A percentile compares a stretch with the other conserved stretches of the same genome.
These are phyloP conservation scores for Gobio gobio DNA, from an alignment of 2,113 vertebrate genomes.

Conservation along the genomic window DNA sequence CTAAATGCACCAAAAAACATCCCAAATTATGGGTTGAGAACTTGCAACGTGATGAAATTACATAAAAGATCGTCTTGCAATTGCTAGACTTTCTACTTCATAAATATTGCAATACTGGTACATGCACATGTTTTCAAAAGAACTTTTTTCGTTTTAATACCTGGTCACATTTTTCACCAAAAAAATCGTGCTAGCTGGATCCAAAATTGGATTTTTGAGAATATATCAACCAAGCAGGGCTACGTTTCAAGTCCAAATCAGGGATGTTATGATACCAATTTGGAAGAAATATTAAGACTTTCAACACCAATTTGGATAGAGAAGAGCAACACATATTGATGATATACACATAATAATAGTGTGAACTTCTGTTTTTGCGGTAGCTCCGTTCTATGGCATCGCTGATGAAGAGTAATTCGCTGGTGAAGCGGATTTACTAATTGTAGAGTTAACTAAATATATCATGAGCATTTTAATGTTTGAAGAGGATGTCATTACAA, in stretches of 20 bases:
- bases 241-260: neutral
- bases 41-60: neutral
- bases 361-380: no score
- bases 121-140: neutral
- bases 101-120: neutral
- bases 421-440: no score
- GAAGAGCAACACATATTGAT: neutral
- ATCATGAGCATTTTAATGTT: no score
- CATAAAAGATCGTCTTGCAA: neutral
- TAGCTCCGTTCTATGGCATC: no score
- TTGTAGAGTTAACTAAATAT: no score
- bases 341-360: neutral
- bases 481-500: no score
- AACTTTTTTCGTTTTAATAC: neutral
- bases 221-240: neutral
- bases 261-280: neutral
- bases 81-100: neutral
- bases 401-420: no score
- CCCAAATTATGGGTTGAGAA: slow-evolving; percentile 25
- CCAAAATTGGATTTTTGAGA: neutral
- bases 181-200: neutral
- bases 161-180: neutral
- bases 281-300: neutral
- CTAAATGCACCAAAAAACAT: slow-evolving; percentile 26
- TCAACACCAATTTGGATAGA: neutral